Conservation (phyloP, 2,888 invertebrate species). For the Eristalis intricaria region DNA sequence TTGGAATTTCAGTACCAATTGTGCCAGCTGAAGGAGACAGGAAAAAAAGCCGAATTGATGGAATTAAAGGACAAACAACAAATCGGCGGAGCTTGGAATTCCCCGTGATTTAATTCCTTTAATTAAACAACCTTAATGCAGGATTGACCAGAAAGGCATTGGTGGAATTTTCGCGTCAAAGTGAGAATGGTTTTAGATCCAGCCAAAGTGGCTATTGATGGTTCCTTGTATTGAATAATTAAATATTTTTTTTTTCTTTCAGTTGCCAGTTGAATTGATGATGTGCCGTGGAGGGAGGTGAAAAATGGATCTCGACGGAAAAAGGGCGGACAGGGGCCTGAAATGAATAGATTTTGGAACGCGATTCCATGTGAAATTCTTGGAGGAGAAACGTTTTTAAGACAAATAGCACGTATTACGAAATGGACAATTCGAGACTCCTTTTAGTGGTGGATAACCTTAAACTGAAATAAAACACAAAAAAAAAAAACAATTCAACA, state of each 20-base stretch:
- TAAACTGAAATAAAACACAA: too few relatives aligned
- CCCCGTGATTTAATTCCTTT: background rate
- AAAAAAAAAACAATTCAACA: too few relatives aligned
- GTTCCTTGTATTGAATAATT: background rate
- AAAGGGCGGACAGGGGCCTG: background rate
- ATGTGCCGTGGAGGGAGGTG: background rate
- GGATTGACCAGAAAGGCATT: background rate
- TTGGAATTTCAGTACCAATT: conserved; percentile 46
- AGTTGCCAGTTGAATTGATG: background rate
- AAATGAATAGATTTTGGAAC: background rate
- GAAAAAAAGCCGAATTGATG: background rate
- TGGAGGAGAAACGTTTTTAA: too few relatives aligned
- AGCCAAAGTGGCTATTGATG: background rate
- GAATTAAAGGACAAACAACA: conserved; percentile 13
- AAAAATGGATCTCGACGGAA: background rate
- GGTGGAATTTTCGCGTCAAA: background rate
- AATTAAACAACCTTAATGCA: background rate
- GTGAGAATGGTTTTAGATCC: background rate
- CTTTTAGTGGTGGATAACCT: too few relatives aligned
- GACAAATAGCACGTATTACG: too few relatives aligned
- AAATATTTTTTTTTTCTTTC: background rate
- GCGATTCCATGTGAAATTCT: background rate
- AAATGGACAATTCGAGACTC: too few relatives aligned
- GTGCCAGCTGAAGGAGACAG: background rate
- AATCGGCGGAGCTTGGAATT: background rate